These are phyloP conservation scores for Esox niger DNA, from an alignment of 2,113 vertebrate genomes.

Conservation along the genomic window DNA sequence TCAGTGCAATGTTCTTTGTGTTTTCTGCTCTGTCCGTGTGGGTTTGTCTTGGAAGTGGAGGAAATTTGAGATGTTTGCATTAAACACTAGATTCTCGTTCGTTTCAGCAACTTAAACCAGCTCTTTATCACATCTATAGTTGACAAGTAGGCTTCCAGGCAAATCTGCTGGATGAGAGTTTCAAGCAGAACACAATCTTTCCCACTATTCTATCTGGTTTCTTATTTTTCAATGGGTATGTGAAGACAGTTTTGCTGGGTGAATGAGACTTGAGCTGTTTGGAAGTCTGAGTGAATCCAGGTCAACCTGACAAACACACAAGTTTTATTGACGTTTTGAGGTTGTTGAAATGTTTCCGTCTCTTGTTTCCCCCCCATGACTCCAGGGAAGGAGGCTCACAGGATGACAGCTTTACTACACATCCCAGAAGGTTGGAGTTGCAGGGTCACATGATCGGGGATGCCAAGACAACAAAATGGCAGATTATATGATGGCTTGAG, in stretches of 20 bases:
- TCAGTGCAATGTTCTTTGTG: constrained; percentile 19
- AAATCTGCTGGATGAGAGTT: constrained; percentile 24
- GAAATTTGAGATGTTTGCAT: constrained; percentile 27
- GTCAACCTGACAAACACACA: constrained; percentile 71
- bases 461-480: constrained; percentile 31
- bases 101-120: constrained; percentile 26
- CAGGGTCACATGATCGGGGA: constrained; percentile 58
- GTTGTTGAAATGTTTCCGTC: constrained; percentile 62
- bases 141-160: constrained; percentile 47
- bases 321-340: constrained; percentile 60
- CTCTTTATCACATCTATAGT: constrained; percentile 51
- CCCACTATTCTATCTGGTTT: constrained; percentile 46
- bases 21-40: constrained; percentile 19
- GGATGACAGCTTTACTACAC: constrained; percentile 64
- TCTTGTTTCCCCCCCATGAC: constrained; percentile 55
- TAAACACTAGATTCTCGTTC: constrained; percentile 40
- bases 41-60: constrained; percentile 28
- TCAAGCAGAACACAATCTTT: constrained; percentile 27
- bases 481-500: constrained; percentile 9
- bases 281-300: constrained; percentile 59
- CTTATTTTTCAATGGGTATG: constrained; percentile 54
- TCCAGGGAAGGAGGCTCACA: constrained; percentile 55
- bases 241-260: constrained; percentile 43
- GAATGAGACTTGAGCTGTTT: constrained; percentile 49
- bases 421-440: constrained; percentile 61